Percentiles rank a stretch among this genome's conserved stretches.
phyloP scores from a whole-genome alignment of 1,140 invertebrate genomes.

The Anastrepha ludens region DNA sequence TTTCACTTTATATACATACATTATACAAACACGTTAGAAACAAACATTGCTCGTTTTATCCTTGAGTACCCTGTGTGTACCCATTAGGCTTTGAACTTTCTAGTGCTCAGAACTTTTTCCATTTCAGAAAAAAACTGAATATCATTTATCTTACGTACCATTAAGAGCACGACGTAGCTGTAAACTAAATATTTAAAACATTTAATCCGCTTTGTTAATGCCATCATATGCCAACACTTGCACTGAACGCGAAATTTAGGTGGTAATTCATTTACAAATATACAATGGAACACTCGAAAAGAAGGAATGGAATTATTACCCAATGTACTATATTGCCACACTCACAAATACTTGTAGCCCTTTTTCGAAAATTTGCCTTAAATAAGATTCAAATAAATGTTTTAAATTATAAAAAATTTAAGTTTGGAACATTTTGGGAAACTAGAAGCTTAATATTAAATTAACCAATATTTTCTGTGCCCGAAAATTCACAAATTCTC shows the following conservation, averaged over 20 bases:
- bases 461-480: background rate
- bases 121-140: slow-evolving; percentile 2
- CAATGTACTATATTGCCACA: background rate
- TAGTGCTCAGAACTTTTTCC: slow-evolving; percentile 6
- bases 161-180: slow-evolving; percentile 73
- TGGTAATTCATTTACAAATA: slow-evolving; percentile 50
- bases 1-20: no score
- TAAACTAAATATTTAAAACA: slow-evolving; percentile 74
- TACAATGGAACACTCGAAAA: slow-evolving; percentile 8
- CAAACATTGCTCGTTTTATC: background rate
- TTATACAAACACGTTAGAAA: background rate
- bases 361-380: background rate
- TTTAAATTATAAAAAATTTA: slow-evolving; percentile 2
- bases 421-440: background rate
- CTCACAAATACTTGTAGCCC: background rate
- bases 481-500: slow-evolving; percentile 11
- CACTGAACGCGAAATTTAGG: slow-evolving; percentile 40
- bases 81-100: background rate
- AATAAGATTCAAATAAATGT: background rate
- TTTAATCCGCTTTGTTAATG: slow-evolving; percentile 72
- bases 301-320: slow-evolving; percentile 22
- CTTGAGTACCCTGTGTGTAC: background rate
- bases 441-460: background rate
- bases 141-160: slow-evolving; percentile 65
- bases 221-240: slow-evolving; percentile 60